phyloP scores from a whole-genome alignment of 2,113 vertebrate genomes.

The Octodon degus region DNA sequence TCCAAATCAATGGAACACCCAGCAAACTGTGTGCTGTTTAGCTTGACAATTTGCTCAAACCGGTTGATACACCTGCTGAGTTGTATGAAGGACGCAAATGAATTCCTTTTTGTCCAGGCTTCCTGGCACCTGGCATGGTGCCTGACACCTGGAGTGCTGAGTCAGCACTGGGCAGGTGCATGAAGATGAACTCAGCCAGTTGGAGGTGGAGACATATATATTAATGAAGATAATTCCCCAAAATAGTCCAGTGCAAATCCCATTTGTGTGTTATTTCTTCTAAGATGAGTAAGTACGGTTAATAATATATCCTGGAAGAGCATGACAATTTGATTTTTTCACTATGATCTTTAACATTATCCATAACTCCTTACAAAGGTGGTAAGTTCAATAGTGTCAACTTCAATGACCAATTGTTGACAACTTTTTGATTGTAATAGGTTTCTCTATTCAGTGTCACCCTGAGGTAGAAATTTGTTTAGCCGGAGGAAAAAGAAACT shows the following conservation, averaged over 20 bases:
- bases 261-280: neutral
- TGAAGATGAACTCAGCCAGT: neutral
- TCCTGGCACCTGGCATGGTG: neutral
- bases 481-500: neutral
- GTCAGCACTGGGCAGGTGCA: neutral
- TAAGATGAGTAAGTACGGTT: neutral
- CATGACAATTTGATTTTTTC: neutral
- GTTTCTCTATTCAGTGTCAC: neutral
- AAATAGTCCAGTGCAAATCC: neutral
- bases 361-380: constrained; percentile 3
- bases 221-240: neutral
- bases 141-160: neutral
- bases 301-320: neutral
- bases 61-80: neutral
- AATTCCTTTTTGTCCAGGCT: neutral
- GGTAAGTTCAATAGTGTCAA: neutral
- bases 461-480: neutral
- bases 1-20: neutral
- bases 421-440: neutral
- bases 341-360: constrained; percentile 21
- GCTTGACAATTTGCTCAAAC: constrained; percentile 1
- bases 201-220: neutral
- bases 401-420: neutral
- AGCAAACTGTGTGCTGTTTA: neutral
- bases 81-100: neutral